Evolutionary conservation across 2,888 invertebrate species (phyloP).

Genomic region (Microdon myrmicae): DNA sequence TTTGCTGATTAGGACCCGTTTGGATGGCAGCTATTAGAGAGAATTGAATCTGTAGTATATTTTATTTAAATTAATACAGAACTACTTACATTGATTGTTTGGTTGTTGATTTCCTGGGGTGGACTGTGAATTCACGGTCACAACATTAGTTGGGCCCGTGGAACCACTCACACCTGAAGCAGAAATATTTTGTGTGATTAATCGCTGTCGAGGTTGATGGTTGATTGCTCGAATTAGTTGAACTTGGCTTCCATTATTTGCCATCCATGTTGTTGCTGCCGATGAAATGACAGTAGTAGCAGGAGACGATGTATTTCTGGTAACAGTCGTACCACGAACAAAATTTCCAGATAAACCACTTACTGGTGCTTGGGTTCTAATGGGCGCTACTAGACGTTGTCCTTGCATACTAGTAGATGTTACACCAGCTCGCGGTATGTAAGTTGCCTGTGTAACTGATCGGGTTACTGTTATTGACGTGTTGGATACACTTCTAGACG

Average conservation of each 20-base stretch:
- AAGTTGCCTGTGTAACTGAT: constrained; percentile 64
- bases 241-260: constrained; percentile 61
- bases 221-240: constrained; percentile 65
- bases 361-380: constrained; percentile 58
- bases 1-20: constrained; percentile 56
- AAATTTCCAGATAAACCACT: constrained; percentile 61
- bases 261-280: constrained; percentile 65
- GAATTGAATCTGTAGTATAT: not conserved
- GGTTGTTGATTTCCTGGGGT: constrained; percentile 44
- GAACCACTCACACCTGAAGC: constrained; percentile 51
- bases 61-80: not conserved
- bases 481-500: constrained; percentile 64
- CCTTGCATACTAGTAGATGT: constrained; percentile 64
- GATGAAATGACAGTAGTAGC: constrained; percentile 65
- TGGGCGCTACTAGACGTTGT: constrained; percentile 62
- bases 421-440: constrained; percentile 63
- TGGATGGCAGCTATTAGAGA: constrained; percentile 54
- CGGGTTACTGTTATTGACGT: constrained; percentile 67
- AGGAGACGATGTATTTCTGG: constrained; percentile 60
- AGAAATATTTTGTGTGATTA: constrained; percentile 63
- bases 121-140: constrained; percentile 52
- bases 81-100: constrained; percentile 54
- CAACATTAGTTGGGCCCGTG: constrained; percentile 47
- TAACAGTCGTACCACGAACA: constrained; percentile 60
- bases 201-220: constrained; percentile 62